Conservation (phyloP, 35 echinoderm and acorn worm species). For the Strongylocentrotus purpuratus region DNA sequence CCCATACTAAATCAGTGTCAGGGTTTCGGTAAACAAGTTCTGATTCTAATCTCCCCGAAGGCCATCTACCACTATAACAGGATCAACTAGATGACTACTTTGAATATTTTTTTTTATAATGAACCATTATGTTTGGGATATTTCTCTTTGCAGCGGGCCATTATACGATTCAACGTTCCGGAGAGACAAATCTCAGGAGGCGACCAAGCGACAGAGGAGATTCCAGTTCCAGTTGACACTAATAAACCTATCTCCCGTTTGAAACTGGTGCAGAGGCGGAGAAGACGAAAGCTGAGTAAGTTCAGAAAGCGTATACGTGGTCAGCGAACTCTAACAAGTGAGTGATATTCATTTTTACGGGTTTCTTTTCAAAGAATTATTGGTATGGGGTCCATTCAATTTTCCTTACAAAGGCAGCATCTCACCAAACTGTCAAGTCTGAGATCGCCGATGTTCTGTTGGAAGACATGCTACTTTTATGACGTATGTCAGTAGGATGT, state of each 20-base stretch:
- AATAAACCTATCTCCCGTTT: not conserved
- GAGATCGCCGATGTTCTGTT: too few relatives aligned
- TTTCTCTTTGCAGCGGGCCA: constrained; percentile 57
- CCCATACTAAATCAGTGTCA: too few relatives aligned
- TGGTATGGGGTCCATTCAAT: too few relatives aligned
- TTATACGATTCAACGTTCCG: constrained; percentile 64
- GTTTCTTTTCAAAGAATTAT: too few relatives aligned
- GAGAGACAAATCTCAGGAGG: constrained; percentile 31
- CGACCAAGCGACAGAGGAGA: not conserved
- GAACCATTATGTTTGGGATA: not conserved
- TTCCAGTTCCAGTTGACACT: not conserved
- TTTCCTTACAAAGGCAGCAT: too few relatives aligned
- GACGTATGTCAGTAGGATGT: too few relatives aligned
- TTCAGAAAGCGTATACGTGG: not conserved
- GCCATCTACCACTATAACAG: not conserved
- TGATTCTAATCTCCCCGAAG: not conserved
- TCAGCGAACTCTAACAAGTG: not conserved
- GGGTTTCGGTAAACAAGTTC: too few relatives aligned
- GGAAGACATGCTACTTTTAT: too few relatives aligned
- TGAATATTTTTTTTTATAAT: not conserved
- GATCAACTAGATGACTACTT: too few relatives aligned
- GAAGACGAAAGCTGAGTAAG: constrained; percentile 39
- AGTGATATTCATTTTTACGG: not conserved
- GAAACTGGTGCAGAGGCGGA: not conserved
- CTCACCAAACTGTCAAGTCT: too few relatives aligned